Evolutionary conservation across 2,888 invertebrate species (phyloP).

Genomic region (Yponomeuta malinellus): DNA sequence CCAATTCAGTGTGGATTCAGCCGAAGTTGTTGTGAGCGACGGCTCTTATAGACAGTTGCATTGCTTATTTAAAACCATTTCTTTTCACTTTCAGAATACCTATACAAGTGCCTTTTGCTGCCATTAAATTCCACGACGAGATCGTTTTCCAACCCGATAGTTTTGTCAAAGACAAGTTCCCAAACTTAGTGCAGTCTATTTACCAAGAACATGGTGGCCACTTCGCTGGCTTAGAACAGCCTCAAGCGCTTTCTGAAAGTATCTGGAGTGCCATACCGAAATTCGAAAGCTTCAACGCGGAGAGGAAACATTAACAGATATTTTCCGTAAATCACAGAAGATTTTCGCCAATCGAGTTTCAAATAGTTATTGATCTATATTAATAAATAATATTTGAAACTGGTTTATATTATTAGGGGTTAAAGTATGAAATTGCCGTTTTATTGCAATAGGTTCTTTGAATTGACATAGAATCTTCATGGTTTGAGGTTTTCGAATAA

Average conservation of each 20-base stretch:
- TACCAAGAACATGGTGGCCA: constrained; percentile 81
- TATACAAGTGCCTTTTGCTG: constrained; percentile 76
- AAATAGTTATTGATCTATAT: no score
- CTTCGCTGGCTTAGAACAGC: constrained; percentile 65
- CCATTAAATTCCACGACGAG: constrained; percentile 80
- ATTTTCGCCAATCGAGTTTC: no score
- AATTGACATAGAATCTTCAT: no score
- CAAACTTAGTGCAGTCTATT: constrained; percentile 77
- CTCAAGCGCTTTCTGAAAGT: background rate
- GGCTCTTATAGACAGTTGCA: background rate
- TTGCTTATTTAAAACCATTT: background rate
- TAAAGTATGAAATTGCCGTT: no score
- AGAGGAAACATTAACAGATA: background rate
- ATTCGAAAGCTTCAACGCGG: background rate
- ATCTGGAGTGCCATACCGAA: constrained; percentile 5
- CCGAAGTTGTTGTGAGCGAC: no score
- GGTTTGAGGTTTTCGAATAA: no score
- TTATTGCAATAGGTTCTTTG: no score
- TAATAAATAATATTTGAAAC: no score
- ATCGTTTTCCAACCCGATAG: constrained; percentile 68
- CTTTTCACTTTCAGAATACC: constrained; percentile 57
- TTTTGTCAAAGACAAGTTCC: constrained; percentile 68
- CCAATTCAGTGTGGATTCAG: no score
- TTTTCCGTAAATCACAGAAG: no score
- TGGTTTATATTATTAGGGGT: no score